A percentile compares a stretch with the other conserved stretches of the same genome.
Evolutionary conservation across 2,113 vertebrate species (phyloP).

Genomic region (Bos javanicus): DNA sequence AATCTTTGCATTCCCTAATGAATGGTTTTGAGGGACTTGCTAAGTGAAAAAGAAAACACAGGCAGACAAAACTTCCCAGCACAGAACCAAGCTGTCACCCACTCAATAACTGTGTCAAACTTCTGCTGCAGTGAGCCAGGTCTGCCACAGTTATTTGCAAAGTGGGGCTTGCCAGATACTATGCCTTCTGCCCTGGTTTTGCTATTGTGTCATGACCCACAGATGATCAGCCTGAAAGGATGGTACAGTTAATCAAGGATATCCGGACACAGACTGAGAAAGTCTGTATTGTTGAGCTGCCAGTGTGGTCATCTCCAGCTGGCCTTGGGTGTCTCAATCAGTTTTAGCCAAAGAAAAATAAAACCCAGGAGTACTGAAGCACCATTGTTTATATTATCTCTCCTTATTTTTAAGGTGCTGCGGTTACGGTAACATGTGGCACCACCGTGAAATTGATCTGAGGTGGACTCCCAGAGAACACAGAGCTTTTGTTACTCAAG

Average conservation of each 20-base stretch:
- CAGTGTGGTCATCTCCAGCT: background rate
- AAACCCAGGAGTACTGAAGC: background rate
- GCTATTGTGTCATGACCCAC: background rate
- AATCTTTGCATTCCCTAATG: background rate
- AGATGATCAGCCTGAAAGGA: background rate
- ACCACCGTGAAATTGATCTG: background rate
- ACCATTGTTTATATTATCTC: background rate
- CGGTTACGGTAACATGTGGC: background rate
- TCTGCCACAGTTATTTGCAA: background rate
- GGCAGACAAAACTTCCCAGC: background rate
- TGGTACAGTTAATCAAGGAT: no score
- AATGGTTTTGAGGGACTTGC: background rate
- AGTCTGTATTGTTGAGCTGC: background rate
- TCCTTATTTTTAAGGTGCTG: background rate
- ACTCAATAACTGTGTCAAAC: background rate
- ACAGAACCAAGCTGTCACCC: background rate
- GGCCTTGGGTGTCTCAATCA: background rate
- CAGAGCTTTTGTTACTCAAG: conserved; percentile 11
- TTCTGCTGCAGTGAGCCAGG: background rate
- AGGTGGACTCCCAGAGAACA: background rate
- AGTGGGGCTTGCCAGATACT: background rate
- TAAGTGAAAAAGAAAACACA: background rate
- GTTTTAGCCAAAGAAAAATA: background rate
- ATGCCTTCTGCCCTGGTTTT: background rate
- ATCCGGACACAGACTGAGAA: background rate